phyloP scores from a whole-genome alignment of 1,140 invertebrate species.

The silkworm (Bombyx mori) region ASM3026992v2 NC_085113.1:8020501-8021000 shows the following conservation, averaged over 20 bases:
- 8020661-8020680: conserved; percentile 48
- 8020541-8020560: conserved; percentile 61
- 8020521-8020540: conserved; percentile 44
- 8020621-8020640: conserved; percentile 48
- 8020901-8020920: conserved; percentile 36
- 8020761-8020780: conserved; percentile 55
- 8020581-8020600: conserved; percentile 39
- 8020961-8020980: conserved; percentile 32
- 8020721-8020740: conserved; percentile 48
- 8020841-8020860: conserved; percentile 64
- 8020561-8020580: conserved; percentile 49
- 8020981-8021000: conserved; percentile 34
- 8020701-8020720: conserved; percentile 37
- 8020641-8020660: conserved; percentile 41
- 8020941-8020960: conserved; percentile 44
- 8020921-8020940: conserved; percentile 34
- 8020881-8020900: conserved; percentile 25
- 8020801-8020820: conserved; percentile 60
- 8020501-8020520: conserved; percentile 33
- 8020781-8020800: conserved; percentile 48
- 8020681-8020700: conserved; percentile 45
- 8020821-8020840: conserved; percentile 59
- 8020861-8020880: conserved; percentile 40
- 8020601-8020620: conserved; percentile 44
- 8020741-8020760: conserved; percentile 64